A percentile compares a stretch with the other conserved stretches of the same genome.
Conservation (phyloP, 2,888 invertebrate species). For the Ellobium chinense region DNA sequence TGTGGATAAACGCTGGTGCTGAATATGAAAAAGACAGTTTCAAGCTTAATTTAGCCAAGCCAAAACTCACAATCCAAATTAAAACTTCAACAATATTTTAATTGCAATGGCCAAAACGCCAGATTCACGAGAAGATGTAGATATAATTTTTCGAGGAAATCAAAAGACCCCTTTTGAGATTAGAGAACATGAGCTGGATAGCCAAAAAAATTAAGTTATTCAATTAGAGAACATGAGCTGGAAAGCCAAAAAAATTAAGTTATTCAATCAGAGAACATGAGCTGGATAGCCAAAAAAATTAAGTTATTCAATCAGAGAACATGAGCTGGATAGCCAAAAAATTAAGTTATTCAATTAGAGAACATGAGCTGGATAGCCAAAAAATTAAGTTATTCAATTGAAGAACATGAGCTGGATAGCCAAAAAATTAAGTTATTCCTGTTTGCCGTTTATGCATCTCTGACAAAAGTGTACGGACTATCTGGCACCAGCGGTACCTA, state of each 20-base stretch:
- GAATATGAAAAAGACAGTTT: not conserved
- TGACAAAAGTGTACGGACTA: constrained; percentile 3
- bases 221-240: no score
- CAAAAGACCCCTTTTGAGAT: not conserved
- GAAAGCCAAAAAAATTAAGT: no score
- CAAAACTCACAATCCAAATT: not conserved
- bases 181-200: not conserved
- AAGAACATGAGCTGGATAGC: no score
- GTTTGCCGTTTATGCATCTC: not conserved
- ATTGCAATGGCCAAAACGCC: not conserved
- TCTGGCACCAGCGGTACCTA: constrained; percentile 14
- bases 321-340: no score
- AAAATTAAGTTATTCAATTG: no score
- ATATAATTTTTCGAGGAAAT: constrained; percentile 6
- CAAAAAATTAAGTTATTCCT: not conserved
- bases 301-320: no score
- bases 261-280: no score
- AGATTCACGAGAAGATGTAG: not conserved
- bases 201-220: no score
- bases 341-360: no score
- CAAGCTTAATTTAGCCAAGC: not conserved
- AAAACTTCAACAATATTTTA: no score
- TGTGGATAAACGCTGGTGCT: not conserved
- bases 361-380: no score
- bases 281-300: no score